Conservation (phyloP, 2,888 invertebrate species). For the Perizoma affinitatum region DNA sequence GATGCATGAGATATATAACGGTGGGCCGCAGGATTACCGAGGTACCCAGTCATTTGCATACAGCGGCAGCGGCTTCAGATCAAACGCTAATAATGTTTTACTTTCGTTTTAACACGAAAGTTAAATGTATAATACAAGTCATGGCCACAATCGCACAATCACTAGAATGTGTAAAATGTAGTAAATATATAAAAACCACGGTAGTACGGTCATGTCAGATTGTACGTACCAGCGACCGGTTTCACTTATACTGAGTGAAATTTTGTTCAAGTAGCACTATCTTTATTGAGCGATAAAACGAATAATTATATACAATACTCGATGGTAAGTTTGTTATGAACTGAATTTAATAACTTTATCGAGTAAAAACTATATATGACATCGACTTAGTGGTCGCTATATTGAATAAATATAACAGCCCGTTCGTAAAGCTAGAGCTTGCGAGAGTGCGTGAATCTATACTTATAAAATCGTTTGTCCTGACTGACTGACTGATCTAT, state of each 20-base stretch:
- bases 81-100: constrained; percentile 28
- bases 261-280: constrained; percentile 48
- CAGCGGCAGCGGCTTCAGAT: constrained; percentile 1
- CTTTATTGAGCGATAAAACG: constrained; percentile 42
- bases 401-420: constrained; percentile 28
- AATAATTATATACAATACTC: constrained; percentile 48
- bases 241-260: constrained; percentile 47
- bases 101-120: constrained; percentile 28
- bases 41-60: no score
- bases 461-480: no score
- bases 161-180: constrained; percentile 21
- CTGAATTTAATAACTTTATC: constrained; percentile 54
- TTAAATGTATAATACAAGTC: constrained; percentile 6
- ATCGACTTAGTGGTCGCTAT: constrained; percentile 24
- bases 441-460: not conserved
- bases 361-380: constrained; percentile 33
- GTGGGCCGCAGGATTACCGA: no score
- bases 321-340: constrained; percentile 45
- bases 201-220: constrained; percentile 31
- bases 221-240: constrained; percentile 22
- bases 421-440: constrained; percentile 17
- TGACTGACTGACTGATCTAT: no score
- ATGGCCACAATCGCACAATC: constrained; percentile 16
- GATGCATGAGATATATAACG: no score
- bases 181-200: constrained; percentile 18